Evolutionary conservation across 2,797 vertebrate species (phyloP), one percentile per base, ranked within the genome.

Genomic region (Myotis findleyi): DNA sequence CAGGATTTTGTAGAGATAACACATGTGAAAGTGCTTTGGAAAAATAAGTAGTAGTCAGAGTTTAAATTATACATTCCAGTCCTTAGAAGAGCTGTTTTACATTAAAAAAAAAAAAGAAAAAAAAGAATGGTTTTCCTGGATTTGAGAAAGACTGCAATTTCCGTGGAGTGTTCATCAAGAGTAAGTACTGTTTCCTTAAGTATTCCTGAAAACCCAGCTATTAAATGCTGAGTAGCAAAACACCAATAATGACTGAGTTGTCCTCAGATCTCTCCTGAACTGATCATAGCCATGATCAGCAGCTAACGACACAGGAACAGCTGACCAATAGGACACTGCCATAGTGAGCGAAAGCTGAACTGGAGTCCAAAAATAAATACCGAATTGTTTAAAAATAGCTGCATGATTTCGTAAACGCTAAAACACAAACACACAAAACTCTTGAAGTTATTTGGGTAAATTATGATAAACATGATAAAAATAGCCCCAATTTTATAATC

Each of bases 301-400:
- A 84, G 57, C 36, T 81, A 85, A 77, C n/a, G 55, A 49, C 27
- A 18, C 1, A 68, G 84, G 69, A 81, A 38, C 0, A 75, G 64
- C 68, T 82, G 68, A 75, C 72, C 38, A 72, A n/a, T n/a, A 59
- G 69, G 73, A 96, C 94, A 69, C 12, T 16, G 36, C 27, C 83
- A 53, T n/a, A 59, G 53, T n/a, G 55, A 90, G 72, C 68, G 91
- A 76, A 93, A 91, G 76, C 85, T 83, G 82, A 44, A 72, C 33
- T 77, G 6, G 71, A 62, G 49, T 94, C 93, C 93, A 95, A 95
- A 95, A 92, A 91, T 86, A 96, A 96, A 95, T 72, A 95, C 51
- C 0, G 1, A 71, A 21, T 73, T 1, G 10, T 87, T 97, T 97
- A 87, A 95, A 97, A 97, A 97, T 77, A 95, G 75, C 66, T 85